These are phyloP conservation scores for Hemibagrus wyckioides DNA, from an alignment of 2,113 vertebrate species.

Conservation along the genomic window DNA sequence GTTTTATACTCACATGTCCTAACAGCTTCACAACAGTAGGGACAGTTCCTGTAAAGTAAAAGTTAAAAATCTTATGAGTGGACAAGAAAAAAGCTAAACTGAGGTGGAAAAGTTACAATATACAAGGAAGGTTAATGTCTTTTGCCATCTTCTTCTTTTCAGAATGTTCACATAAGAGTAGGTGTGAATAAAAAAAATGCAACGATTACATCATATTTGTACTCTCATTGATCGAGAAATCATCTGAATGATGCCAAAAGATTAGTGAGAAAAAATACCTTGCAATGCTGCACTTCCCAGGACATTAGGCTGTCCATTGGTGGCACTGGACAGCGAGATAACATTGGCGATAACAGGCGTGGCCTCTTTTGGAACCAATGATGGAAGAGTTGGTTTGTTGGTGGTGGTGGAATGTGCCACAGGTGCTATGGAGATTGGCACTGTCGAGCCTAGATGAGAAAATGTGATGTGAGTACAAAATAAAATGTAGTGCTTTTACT, in stretches of 20 bases:
- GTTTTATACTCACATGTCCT: conserved; percentile 37
- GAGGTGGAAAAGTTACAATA: background rate
- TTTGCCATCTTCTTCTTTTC: background rate
- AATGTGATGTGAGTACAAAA: background rate
- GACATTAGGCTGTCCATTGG: conserved; percentile 76
- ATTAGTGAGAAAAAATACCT: conserved; percentile 68
- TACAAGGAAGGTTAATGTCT: background rate
- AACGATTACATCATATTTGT: background rate
- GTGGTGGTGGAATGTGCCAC: background rate
- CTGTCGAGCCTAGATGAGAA: conserved; percentile 12
- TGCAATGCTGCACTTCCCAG: conserved; percentile 79
- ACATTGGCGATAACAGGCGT: conserved; percentile 95
- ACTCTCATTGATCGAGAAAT: background rate
- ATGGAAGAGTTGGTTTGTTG: background rate
- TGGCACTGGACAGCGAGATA: conserved; percentile 85
- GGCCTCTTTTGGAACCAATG: conserved; percentile 69
- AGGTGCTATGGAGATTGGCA: conserved; percentile 38
- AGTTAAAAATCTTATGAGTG: background rate
- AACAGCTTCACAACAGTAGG: conserved; percentile 32
- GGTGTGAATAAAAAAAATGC: background rate
- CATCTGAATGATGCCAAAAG: background rate
- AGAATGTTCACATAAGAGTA: background rate
- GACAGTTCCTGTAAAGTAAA: conserved; percentile 35
- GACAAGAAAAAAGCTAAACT: background rate
- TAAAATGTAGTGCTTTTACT: background rate